Conservation (phyloP, 2,113 vertebrate genomes). For the Morphnarchus princeps region DNA sequence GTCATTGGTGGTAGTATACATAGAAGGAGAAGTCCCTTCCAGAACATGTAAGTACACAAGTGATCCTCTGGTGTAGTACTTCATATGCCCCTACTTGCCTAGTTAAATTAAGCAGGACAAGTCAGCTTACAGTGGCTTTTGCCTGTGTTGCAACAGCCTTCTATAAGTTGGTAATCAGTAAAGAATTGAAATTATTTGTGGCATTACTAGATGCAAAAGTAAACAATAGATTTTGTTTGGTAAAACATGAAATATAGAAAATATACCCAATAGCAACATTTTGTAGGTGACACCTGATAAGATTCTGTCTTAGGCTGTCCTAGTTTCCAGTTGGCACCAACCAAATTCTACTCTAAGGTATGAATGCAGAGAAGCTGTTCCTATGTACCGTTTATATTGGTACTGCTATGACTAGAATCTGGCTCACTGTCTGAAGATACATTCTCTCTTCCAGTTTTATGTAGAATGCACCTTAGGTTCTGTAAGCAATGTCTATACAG, state of each 20-base stretch:
- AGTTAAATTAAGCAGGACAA: neutral
- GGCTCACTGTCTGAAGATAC: neutral
- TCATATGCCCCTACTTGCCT: neutral
- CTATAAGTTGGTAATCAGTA: neutral
- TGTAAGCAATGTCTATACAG: neutral
- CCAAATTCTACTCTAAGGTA: neutral
- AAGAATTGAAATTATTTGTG: neutral
- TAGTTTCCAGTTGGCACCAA: neutral
- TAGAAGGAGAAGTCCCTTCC: neutral
- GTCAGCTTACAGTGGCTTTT: neutral
- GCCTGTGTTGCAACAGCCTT: neutral
- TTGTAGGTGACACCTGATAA: neutral
- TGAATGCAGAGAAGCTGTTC: neutral
- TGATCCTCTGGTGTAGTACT: neutral
- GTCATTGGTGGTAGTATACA: neutral
- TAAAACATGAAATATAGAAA: neutral
- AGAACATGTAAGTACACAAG: neutral
- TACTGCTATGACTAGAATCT: neutral
- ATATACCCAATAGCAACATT: neutral
- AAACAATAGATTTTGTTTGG: neutral
- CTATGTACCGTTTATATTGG: rapidly evolving
- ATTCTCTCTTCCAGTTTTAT: neutral
- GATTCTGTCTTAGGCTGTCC: neutral
- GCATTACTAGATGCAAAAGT: neutral
- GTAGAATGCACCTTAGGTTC: neutral